Evolutionary conservation across 1,140 invertebrate genomes (phyloP), one percentile per base, ranked within the genome.

Genomic region (Capitella teleta): DNA sequence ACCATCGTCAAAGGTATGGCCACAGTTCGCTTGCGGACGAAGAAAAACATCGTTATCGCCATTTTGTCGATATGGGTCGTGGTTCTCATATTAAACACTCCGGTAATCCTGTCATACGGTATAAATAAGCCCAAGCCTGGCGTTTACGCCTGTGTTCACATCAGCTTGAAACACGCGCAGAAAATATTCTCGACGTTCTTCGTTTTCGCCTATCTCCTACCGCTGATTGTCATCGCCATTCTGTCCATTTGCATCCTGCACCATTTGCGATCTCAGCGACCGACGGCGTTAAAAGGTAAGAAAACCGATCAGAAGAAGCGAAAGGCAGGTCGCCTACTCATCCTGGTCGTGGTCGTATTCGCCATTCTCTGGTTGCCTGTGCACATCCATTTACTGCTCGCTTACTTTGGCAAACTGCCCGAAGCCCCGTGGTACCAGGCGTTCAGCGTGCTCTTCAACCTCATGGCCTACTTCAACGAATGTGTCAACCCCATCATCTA

Each of bases 301-400:
- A 34, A 26, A 16, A 21, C 19, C n/a, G 18, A n/a, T n/a, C 32
- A 30, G 14, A 16, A 36, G 18, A 30, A 36, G 18, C 47, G 30
- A 28, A 14, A 38, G 14, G 68, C 82, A 82, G 66, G 78, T 87
- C 50, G 89, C 90, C 83, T 94, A 79, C 86, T 94, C 12, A 79
- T 91, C 28, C 82, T 89, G n/a, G 87, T 94, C 19, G 87, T 93
- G 0, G 80, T 87, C 21, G 87, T 89, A 23, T 94, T 93, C 67
- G 88, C 88, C 8, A 77, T 90, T 34, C 92, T 88, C 72, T 94
- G 90, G 90, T 82, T 83, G 59, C 89, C 89, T 2, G 85, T 93
- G 62, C 88, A 91, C 77, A 56, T 77, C 2, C 61, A 75, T 70
- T 59, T 62, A 30, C 59, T 67, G 43, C 47, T 62, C 38, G 64